Evolutionary conservation across 1,140 invertebrate genomes (phyloP).

Genomic region (Paracyclopina nana): DNA sequence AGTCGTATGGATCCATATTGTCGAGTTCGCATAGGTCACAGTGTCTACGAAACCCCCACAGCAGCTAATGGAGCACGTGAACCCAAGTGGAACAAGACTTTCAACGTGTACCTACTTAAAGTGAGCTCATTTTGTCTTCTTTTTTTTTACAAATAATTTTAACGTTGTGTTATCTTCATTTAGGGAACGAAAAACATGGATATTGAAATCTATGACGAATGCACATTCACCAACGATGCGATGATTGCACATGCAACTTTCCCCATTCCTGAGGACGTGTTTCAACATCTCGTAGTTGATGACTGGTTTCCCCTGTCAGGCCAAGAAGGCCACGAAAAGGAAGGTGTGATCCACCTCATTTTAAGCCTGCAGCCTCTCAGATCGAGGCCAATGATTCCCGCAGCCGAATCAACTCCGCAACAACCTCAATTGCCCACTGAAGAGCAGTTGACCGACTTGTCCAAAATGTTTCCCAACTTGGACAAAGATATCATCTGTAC

Average conservation of each 20-base stretch:
- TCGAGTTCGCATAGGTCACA: constrained; percentile 70
- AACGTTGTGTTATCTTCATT: too few relatives aligned
- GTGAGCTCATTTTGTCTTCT: too few relatives aligned
- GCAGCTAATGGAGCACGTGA: constrained; percentile 74
- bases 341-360: constrained; percentile 49
- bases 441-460: constrained; percentile 12
- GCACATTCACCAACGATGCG: constrained; percentile 49
- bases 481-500: constrained; percentile 11
- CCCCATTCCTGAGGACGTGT: constrained; percentile 54
- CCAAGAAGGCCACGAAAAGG: constrained; percentile 75
- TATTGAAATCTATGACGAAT: constrained; percentile 89
- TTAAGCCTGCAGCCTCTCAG: constrained; percentile 4
- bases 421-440: not conserved
- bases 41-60: constrained; percentile 84
- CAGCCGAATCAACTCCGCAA: not conserved
- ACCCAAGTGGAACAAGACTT: constrained; percentile 81
- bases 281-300: constrained; percentile 69
- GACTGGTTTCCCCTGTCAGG: constrained; percentile 81
- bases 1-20: constrained; percentile 92
- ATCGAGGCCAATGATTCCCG: not conserved
- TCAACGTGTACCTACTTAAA: constrained; percentile 55
- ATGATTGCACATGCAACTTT: constrained; percentile 20
- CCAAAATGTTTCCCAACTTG: constrained; percentile 16
- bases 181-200: constrained; percentile 66
- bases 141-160: constrained; percentile 47